Evolutionary conservation across 2,797 vertebrate species (phyloP).

Genomic region (Dendrocincla tyrannina): DNA sequence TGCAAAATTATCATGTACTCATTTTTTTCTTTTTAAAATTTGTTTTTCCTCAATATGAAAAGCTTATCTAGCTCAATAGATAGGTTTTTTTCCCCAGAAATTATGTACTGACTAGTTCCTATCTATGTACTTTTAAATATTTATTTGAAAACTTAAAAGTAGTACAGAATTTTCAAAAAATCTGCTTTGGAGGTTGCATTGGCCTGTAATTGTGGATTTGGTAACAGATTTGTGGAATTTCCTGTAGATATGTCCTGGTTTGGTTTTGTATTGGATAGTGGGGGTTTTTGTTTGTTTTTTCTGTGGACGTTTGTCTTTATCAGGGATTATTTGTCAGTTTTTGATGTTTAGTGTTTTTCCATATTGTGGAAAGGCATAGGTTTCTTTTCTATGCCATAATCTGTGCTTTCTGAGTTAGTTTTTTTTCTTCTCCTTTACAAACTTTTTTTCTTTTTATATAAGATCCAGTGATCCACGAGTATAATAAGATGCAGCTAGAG

Average conservation of each 20-base stretch:
- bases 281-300: neutral
- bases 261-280: neutral
- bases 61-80: neutral
- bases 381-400: neutral
- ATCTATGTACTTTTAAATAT: neutral
- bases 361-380: neutral
- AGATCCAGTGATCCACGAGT: neutral
- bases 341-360: neutral
- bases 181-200: neutral
- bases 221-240: neutral
- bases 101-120: neutral
- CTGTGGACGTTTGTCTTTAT: neutral
- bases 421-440: neutral
- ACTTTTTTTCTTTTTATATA: neutral
- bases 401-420: neutral
- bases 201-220: neutral
- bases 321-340: neutral
- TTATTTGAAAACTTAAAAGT: neutral
- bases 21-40: neutral
- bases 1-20: neutral
- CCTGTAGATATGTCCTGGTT: neutral
- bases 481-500: neutral
- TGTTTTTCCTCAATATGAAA: neutral
- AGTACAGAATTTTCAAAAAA: neutral
- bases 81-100: neutral